Conservation (phyloP, 2,888 invertebrate species). For the Drosophila suboccidentalis region DNA sequence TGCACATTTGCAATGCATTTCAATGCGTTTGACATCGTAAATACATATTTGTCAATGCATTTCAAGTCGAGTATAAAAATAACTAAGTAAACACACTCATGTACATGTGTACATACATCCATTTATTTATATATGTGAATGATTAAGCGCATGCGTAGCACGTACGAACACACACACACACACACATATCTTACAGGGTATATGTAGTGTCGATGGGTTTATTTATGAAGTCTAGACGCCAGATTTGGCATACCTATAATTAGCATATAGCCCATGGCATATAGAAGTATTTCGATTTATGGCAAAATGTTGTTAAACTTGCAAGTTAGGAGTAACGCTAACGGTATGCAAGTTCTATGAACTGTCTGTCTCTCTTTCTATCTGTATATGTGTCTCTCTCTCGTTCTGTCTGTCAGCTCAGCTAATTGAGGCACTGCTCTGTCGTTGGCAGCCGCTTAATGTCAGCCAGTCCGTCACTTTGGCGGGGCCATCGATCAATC, state of each 20-base stretch:
- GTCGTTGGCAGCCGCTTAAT: conserved; percentile 60
- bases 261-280: conserved; percentile 53
- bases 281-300: conserved; percentile 18
- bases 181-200: conserved; percentile 4
- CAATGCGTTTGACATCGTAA: conserved; percentile 77
- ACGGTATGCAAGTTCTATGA: conserved; percentile 74
- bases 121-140: conserved; percentile 23
- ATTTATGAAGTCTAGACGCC: conserved; percentile 78
- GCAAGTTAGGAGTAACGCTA: conserved; percentile 58
- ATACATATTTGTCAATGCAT: conserved; percentile 72
- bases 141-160: conserved; percentile 64
- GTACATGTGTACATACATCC: conserved; percentile 11
- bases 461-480: conserved; percentile 71
- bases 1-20: conserved; percentile 71
- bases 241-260: conserved; percentile 70
- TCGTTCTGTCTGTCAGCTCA: conserved; percentile 35
- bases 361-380: conserved; percentile 22
- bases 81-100: conserved; percentile 23
- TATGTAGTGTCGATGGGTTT: conserved; percentile 34
- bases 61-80: conserved; percentile 51
- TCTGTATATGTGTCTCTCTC: neutral
- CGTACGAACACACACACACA: conserved; percentile 40
- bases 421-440: conserved; percentile 66
- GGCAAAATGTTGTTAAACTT: conserved; percentile 8
- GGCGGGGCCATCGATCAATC: conserved; percentile 68